These are phyloP conservation scores for Acanthisitta chloris DNA, from an alignment of 2,113 vertebrate genomes.

Conservation along the genomic window DNA sequence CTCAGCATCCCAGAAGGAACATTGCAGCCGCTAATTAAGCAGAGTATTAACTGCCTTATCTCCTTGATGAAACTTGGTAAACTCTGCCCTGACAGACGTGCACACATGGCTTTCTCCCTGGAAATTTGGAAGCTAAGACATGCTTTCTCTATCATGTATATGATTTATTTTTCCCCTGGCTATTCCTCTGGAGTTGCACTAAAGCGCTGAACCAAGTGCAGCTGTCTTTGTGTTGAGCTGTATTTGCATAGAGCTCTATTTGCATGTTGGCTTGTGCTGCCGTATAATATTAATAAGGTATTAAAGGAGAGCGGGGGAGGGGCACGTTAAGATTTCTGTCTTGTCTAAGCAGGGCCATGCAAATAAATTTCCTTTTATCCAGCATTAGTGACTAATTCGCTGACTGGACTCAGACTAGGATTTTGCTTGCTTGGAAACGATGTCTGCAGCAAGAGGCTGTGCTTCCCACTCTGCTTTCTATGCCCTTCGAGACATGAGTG, in stretches of 20 bases:
- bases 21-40: not conserved
- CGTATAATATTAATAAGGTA: constrained; percentile 39
- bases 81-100: not conserved
- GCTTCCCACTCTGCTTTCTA: not conserved
- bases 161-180: constrained; percentile 43
- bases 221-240: not conserved
- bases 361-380: constrained; percentile 50
- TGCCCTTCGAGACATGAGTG: accelerated
- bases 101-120: not conserved
- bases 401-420: not conserved
- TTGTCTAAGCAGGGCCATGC: constrained; percentile 24
- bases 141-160: not conserved
- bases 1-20: not conserved
- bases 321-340: not conserved
- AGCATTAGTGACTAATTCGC: constrained; percentile 8
- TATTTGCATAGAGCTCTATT: constrained; percentile 52
- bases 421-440: not conserved
- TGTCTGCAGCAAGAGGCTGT: not conserved
- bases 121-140: constrained; percentile 15
- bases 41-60: constrained; percentile 24
- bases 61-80: constrained; percentile 30
- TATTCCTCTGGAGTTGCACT: constrained; percentile 12
- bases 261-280: constrained; percentile 47
- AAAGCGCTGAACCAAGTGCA: not conserved
- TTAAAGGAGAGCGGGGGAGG: constrained; percentile 45